These are phyloP conservation scores for Panagrolaimus sp. DNA, from an alignment of 1,140 invertebrate species.

Conservation along the genomic window DNA sequence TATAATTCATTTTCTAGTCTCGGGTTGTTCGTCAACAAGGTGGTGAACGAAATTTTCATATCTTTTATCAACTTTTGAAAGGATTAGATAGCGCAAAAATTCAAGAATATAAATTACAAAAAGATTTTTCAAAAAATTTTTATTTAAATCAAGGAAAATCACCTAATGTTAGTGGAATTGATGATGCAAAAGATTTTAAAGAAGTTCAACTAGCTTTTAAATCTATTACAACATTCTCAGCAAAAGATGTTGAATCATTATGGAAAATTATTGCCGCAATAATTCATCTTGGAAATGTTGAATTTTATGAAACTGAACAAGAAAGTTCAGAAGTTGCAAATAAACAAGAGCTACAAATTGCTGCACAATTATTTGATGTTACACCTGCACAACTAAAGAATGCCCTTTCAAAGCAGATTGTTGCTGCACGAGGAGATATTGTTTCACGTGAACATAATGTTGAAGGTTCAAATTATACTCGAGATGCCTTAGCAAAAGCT, in stretches of 20 bases:
- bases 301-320: slow-evolving; percentile 63
- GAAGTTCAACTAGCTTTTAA: slow-evolving; percentile 73
- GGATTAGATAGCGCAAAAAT: slow-evolving; percentile 71
- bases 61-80: slow-evolving; percentile 99
- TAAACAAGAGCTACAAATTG: slow-evolving; percentile 50
- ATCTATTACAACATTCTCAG: slow-evolving; percentile 68
- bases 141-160: slow-evolving; percentile 69
- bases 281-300: slow-evolving; percentile 76
- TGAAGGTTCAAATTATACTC: slow-evolving; percentile 57
- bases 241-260: slow-evolving; percentile 61
- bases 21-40: slow-evolving; percentile 98
- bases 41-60: slow-evolving; percentile 96
- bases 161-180: slow-evolving; percentile 63
- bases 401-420: slow-evolving; percentile 63
- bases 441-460: slow-evolving; percentile 68
- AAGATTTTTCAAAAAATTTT: slow-evolving; percentile 66
- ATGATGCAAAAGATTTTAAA: slow-evolving; percentile 73
- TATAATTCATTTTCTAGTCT: slow-evolving; percentile 66
- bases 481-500: slow-evolving; percentile 60
- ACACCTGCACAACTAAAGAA: slow-evolving; percentile 63
- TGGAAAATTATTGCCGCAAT: slow-evolving; percentile 76
- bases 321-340: slow-evolving; percentile 67
- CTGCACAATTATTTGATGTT: slow-evolving; percentile 61
- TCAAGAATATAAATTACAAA: slow-evolving; percentile 72
- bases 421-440: slow-evolving; percentile 64